Conservation (phyloP, 1,140 invertebrate genomes). For the Stenopsyche tienmushanensis region DNA sequence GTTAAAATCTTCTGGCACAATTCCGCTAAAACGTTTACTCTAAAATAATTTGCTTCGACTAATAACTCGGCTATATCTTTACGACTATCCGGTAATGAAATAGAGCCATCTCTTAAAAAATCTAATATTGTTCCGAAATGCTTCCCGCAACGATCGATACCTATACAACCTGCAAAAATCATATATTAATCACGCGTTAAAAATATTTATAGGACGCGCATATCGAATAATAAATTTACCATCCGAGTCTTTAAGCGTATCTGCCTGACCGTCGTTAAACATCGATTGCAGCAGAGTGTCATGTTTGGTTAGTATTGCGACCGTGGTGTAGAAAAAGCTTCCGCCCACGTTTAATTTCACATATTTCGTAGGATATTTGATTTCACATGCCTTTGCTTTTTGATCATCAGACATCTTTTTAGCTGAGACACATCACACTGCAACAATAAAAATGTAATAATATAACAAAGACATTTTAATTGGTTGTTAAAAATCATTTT, state of each 20-base stretch:
- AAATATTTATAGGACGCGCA: too few relatives aligned
- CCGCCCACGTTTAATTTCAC: background rate
- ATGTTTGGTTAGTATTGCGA: background rate
- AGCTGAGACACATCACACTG: too few relatives aligned
- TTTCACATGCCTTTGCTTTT: background rate
- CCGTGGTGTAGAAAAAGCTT: background rate
- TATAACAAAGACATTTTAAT: too few relatives aligned
- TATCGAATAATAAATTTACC: background rate
- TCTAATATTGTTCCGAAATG: constrained; percentile 10
- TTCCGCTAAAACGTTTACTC: background rate
- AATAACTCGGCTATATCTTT: constrained; percentile 1
- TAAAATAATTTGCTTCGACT: background rate
- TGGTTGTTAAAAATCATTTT: too few relatives aligned
- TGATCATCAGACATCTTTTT: background rate
- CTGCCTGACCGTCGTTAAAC: background rate
- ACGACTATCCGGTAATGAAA: background rate
- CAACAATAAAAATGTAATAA: too few relatives aligned
- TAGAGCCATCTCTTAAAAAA: background rate
- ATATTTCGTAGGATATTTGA: background rate
- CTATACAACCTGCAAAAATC: constrained; percentile 5
- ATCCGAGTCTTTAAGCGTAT: background rate
- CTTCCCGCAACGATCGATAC: background rate
- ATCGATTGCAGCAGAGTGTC: background rate
- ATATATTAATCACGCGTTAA: too few relatives aligned
- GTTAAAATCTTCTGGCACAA: background rate